Evolutionary conservation across 2,797 vertebrate species (phyloP), one percentile per base, ranked within the genome.

Genomic region (Lepus townsendii): DNA sequence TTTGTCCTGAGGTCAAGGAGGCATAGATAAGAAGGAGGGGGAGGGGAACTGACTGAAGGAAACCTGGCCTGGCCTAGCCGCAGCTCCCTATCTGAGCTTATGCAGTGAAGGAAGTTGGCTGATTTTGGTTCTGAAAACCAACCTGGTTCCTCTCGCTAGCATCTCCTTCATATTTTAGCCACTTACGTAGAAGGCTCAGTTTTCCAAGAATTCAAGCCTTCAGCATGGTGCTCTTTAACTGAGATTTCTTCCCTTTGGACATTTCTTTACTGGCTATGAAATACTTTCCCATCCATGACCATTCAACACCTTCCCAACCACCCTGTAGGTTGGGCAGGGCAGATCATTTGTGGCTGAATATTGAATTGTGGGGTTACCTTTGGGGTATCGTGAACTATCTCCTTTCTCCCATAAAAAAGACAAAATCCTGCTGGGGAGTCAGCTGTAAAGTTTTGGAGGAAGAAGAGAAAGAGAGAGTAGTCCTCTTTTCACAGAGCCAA

Each of bases 341-440:
- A 78, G 19, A 82, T 83, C 77, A 27, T 57, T 79, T 63, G 42
- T n/a, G 85, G 63, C 57, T 83, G 22, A 94, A 65, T 83, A 66
- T n/a, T 26, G 27, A 92, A 88, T 85, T 14, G 71, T 7, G 5
- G n/a, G 8, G 52, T 78, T 75, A 77, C 19, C n/a, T 95, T 91
- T 7, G 14, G 27, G 72, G 20, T 1, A 77, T 72, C 17, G 69
- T 93, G 27, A n/a, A 76, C 32, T 42, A 30, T 66, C 63, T 93
- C 13, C 24, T 86, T 62, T 83, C 30, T 78, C 30, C 19, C 50
- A 78, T 57, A 83, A 84, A 47, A 78, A 60, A 60, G 72, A 54
- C 32, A 68, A 82, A 80, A 77, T 69, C 24, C 27, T 83, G 11
- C 26, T 52, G 54, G 60, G 66, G 60, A 83, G 22, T 83, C 50